phyloP scores from a whole-genome alignment of 2,113 vertebrate species.

The Cathartes aura region DNA sequence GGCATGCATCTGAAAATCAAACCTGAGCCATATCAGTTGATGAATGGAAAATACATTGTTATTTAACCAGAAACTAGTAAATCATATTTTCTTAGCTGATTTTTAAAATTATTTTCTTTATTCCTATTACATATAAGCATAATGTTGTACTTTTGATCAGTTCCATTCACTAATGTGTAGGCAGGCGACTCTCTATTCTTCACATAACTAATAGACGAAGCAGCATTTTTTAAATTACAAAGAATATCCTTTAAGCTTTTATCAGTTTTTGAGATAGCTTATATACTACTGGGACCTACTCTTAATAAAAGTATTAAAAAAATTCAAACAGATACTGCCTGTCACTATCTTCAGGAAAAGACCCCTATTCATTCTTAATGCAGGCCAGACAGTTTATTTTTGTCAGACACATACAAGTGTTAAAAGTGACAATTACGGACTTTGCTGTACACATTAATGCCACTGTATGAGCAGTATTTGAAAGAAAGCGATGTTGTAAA shows the following conservation, averaged over 20 bases:
- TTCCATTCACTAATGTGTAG: not conserved
- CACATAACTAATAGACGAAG: not conserved
- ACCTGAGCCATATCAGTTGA: not conserved
- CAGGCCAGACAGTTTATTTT: slow-evolving; percentile 16
- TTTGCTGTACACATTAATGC: not conserved
- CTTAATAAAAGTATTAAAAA: not conserved
- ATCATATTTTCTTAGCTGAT: not conserved
- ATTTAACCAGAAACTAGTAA: not conserved
- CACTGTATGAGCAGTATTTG: not conserved
- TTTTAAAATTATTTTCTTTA: not conserved
- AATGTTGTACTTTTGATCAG: not conserved
- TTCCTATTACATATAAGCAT: not conserved
- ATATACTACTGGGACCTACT: not conserved
- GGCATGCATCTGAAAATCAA: not conserved
- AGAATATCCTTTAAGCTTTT: not conserved
- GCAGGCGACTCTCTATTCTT: not conserved
- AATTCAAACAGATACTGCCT: not conserved
- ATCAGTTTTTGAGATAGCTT: not conserved
- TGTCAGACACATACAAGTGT: not conserved
- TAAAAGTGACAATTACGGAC: not conserved
- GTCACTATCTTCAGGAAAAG: not conserved
- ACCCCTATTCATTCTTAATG: not conserved
- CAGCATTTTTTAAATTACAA: slow-evolving; percentile 17
- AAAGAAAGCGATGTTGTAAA: not conserved
- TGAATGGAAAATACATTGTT: not conserved